Percentiles rank a stretch among this genome's conserved stretches.
phyloP scores from a whole-genome alignment of 2,888 invertebrate genomes.

The Brenthis hecate region DNA sequence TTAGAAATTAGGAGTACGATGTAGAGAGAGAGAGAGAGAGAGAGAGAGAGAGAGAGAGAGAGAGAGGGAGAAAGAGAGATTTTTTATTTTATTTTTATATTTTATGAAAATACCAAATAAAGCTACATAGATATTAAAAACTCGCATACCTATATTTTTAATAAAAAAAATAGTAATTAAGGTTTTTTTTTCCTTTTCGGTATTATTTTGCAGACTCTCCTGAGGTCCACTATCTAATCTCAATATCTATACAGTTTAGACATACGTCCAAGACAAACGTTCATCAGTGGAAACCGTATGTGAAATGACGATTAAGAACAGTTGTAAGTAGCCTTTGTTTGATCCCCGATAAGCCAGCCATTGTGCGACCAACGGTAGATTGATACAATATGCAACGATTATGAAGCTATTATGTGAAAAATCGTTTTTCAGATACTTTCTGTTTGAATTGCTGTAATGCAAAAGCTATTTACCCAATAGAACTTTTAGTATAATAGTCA shows the following conservation, averaged over 20 bases:
- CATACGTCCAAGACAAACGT: conserved; percentile 57
- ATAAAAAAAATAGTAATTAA: not conserved
- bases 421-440: conserved; percentile 22
- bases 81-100: too few relatives aligned
- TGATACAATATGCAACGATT: conserved; percentile 52
- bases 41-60: too few relatives aligned
- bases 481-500: too few relatives aligned
- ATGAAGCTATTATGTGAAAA: conserved; percentile 40
- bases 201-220: conserved; percentile 39
- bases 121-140: too few relatives aligned
- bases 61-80: too few relatives aligned
- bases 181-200: too few relatives aligned
- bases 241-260: conserved; percentile 58
- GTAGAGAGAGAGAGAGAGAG: too few relatives aligned
- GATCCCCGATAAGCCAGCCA: conserved; percentile 70
- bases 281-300: conserved; percentile 74
- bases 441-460: not conserved
- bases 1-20: too few relatives aligned
- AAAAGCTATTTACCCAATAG: not conserved
- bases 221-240: conserved; percentile 36
- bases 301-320: conserved; percentile 82
- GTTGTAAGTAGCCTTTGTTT: conserved; percentile 81
- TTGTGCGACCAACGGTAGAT: conserved; percentile 59
- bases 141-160: not conserved
- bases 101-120: too few relatives aligned